Base-by-base conservation (phyloP, 2,113 vertebrate genomes). In the Odocoileus hemionus region DNA sequence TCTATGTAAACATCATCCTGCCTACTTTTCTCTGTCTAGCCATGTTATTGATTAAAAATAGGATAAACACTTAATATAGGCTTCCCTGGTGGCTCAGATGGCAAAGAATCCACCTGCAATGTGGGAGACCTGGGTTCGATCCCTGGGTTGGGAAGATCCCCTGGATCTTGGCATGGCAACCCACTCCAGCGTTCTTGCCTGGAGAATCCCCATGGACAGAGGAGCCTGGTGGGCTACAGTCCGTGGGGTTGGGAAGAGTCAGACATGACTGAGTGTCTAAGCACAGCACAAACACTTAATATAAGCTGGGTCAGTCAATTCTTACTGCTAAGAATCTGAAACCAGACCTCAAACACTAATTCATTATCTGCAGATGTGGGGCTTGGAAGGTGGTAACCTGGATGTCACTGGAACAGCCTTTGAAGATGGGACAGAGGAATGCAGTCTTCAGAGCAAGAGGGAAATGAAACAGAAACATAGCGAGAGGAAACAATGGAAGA, bases 271-370 rank as follows among this genome's bases (percentile, higher is more conserved):
- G n/a, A 70, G 67, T 10, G 0, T 23, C n/a, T 39, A 25, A 13
- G 67, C 36, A 74, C 21, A 74, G 36, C 36, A 74, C 19, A 86
- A 23, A 89, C 50, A 28, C 14, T 60, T 70, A 93, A 52, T 25
- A 17, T 11, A 83, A 76, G 5, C 16, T 60, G n/a, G 60, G 15
- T 1, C 26, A 47, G 89, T 82, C 30, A 79, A 64, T 33, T 91
- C 60, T 33, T 85, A 30, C 4, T 58, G 33, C 12, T 28, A 55
- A 74, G n/a, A 84, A 89, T 33, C n/a, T 86, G 28, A 89, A 86
- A 91, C 50, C 11, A 86, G 86, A 95, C n/a, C 36, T 90, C 76
- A 82, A 67, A 86, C 45, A 74, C 47, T 67, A 87, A 55, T 54
- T 95, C 74, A 88, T 43, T 82, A 64, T 92, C 39, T 43, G 6